phyloP scores from a whole-genome alignment of 2,113 vertebrate genomes.

The Antechinus stuartii region DNA sequence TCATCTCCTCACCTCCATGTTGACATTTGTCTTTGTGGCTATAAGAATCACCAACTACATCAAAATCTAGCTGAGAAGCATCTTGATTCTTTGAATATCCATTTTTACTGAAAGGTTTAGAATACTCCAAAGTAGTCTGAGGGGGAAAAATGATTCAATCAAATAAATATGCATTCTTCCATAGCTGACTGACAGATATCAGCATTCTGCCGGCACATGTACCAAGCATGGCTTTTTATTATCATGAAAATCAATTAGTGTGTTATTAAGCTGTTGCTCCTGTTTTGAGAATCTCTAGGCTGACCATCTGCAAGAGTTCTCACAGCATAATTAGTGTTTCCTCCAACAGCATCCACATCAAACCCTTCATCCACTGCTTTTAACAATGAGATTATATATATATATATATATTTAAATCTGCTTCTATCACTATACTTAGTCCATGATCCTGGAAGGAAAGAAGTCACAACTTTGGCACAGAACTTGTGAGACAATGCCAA shows the following conservation, averaged over 20 bases:
- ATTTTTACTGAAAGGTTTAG: conserved; percentile 77
- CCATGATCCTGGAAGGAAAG: neutral
- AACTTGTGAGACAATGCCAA: neutral
- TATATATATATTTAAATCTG: neutral
- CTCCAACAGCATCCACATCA: neutral
- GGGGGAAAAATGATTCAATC: conserved; percentile 53
- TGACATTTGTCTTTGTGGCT: conserved; percentile 48
- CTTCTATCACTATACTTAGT: neutral
- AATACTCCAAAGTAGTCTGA: conserved; percentile 63
- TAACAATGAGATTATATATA: neutral
- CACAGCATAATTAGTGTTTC: neutral
- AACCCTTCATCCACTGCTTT: neutral
- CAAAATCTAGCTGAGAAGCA: conserved; percentile 61
- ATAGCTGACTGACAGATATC: neutral
- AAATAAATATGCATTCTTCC: neutral
- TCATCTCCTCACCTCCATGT: conserved; percentile 66
- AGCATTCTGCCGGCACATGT: neutral
- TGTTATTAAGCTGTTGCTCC: neutral
- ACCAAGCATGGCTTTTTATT: neutral
- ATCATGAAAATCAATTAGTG: neutral
- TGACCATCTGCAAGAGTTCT: neutral
- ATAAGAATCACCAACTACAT: conserved; percentile 50
- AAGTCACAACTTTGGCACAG: neutral
- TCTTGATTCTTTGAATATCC: conserved; percentile 71
- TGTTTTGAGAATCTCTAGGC: neutral